These are phyloP conservation scores for Bubo blakistoni DNA, from an alignment of 2,113 vertebrate species.

Conservation along the genomic window DNA sequence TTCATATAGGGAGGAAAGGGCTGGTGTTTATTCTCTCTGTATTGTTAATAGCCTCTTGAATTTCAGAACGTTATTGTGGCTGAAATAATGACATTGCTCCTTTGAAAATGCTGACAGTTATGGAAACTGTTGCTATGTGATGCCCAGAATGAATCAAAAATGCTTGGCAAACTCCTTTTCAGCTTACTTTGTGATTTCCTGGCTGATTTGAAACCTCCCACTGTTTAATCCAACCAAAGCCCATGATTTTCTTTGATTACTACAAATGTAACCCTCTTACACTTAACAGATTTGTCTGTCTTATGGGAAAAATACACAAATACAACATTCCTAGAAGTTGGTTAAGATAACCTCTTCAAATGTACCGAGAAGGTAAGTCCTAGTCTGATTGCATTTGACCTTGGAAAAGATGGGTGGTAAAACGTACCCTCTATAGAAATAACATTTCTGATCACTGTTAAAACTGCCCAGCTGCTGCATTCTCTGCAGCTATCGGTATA, in stretches of 20 bases:
- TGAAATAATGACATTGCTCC: conserved; percentile 8
- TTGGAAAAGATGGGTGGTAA: not conserved
- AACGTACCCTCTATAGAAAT: not conserved
- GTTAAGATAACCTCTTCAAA: conserved; percentile 1
- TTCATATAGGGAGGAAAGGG: not conserved
- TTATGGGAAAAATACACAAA: not conserved
- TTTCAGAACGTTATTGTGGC: conserved; percentile 13
- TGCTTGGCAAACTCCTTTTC: conserved; percentile 40
- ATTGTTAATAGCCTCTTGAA: conserved; percentile 16
- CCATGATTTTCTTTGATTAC: conserved; percentile 38
- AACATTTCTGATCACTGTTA: not conserved
- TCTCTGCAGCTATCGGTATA: not conserved
- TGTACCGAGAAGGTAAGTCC: not conserved
- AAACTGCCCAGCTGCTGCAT: not conserved
- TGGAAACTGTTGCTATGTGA: conserved; percentile 39
- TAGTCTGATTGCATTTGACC: not conserved
- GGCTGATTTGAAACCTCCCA: conserved; percentile 28
- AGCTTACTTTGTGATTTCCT: conserved; percentile 33
- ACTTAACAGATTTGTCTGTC: conserved; percentile 12
- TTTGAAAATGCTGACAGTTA: conserved; percentile 21
- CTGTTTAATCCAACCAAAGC: conserved; percentile 41
- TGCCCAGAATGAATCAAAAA: conserved; percentile 39
- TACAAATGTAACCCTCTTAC: conserved; percentile 7
- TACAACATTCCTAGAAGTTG: not conserved
- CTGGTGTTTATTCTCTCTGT: not conserved